Evolutionary conservation across 2,888 invertebrate species (phyloP).

Genomic region (Agapostemon virescens): DNA sequence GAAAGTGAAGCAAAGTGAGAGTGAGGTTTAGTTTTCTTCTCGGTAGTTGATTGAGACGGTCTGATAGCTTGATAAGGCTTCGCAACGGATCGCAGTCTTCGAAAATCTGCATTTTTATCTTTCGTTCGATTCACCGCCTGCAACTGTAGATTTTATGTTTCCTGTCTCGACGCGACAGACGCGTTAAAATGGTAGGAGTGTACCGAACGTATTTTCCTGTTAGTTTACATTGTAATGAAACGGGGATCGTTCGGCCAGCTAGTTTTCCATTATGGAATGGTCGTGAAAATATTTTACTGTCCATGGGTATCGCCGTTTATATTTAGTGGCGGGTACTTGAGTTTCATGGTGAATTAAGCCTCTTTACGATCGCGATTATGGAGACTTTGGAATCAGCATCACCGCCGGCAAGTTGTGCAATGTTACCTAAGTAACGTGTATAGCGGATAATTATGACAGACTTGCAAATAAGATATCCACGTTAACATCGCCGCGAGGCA

Average conservation of each 20-base stretch:
- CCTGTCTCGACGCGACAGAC: neutral
- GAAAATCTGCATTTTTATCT: neutral
- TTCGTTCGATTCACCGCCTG: neutral
- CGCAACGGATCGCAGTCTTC: neutral
- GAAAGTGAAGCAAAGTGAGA: no score
- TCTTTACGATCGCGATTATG: conserved; percentile 5
- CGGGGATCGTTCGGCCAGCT: neutral
- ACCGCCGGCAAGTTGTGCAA: neutral
- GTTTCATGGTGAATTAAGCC: neutral
- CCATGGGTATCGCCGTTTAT: neutral
- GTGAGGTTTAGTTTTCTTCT: no score
- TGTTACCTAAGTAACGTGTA: neutral
- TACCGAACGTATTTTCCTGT: neutral
- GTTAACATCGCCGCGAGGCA: neutral
- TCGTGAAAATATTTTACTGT: conserved; percentile 3
- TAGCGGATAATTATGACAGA: neutral
- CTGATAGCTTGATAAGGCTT: no score
- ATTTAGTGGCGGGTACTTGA: neutral
- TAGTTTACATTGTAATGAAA: conserved; percentile 4
- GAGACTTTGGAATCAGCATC: neutral
- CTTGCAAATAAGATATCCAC: conserved; percentile 5
- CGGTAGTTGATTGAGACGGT: no score
- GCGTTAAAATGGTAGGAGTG: neutral
- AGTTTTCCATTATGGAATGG: conserved; percentile 1
- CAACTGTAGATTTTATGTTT: neutral